Evolutionary conservation across 2,888 invertebrate genomes (phyloP), one percentile per base, ranked within the genome.

Genomic region (Pandemis heparana): DNA sequence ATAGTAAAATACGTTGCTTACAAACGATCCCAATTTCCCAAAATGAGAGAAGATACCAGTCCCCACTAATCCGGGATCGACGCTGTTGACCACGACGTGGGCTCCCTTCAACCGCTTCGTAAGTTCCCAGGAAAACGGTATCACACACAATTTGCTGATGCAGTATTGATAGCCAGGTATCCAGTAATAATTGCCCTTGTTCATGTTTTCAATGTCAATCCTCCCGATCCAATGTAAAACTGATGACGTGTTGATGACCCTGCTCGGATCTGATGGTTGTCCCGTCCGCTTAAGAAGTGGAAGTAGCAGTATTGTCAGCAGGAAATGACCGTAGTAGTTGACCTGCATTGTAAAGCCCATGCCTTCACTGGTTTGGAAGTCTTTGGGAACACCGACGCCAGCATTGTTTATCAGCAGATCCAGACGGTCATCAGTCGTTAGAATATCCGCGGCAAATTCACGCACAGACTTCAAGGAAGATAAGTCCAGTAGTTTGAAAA

Each of bases 281-380:
- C 91, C 93, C 7, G 89, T 84, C 82, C 95, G 96, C 85, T 96
- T 97, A 77, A 98, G 85, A 76, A 98, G 91, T 90, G 97, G 97
- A 79, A 98, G 96, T 51, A 99, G 95, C 53, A 99, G 95, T 86
- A 98, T 97, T 0, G 99, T 99, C 67, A 99, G 92, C 43, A 99
- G 94, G 87, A 99, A 99, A 10, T 98, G 97, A 0, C 99, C 99
- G 86, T 97, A 98, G 83, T 99, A 97, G 88, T 99, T 99, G 3
- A 98, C 98, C 64, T 97, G 98, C 97, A 98, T 98, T 10, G 97
- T 97, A 76, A 96, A 92, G 86, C 98, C 98, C 75, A 99, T 89
- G 0, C 97, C 98, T 83, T 99, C 98, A 80, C 96, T 96, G 23
- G 97, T 97, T 70, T 95, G 92, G 14, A 82, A 84, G 69, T 92